Percentiles rank a stretch among this genome's conserved stretches.
phyloP scores from a whole-genome alignment of 2,113 vertebrate species.

The Oxyura jamaicensis region DNA sequence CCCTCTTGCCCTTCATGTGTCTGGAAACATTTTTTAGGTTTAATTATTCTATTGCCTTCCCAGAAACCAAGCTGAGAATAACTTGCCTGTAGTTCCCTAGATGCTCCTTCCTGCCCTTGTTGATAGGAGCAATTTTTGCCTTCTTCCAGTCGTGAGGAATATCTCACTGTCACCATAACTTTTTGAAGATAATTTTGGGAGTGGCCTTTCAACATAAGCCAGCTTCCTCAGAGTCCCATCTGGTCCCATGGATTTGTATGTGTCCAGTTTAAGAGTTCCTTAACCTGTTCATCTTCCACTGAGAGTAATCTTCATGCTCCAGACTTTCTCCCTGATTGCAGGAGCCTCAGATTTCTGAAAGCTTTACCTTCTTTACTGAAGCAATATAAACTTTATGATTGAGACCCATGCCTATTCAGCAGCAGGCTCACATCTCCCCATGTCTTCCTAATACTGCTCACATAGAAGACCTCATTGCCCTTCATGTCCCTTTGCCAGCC shows the following conservation, averaged over 20 bases:
- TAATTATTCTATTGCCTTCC: not conserved
- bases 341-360: not conserved
- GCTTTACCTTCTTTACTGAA: not conserved
- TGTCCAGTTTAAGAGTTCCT: not conserved
- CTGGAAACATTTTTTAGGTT: not conserved
- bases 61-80: not conserved
- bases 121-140: not conserved
- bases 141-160: not conserved
- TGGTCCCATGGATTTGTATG: not conserved
- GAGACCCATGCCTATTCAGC: not conserved
- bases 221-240: not conserved
- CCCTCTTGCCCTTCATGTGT: not conserved
- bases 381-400: not conserved
- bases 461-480: not conserved
- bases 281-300: not conserved
- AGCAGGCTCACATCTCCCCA: not conserved
- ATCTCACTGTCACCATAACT: not conserved
- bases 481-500: not conserved
- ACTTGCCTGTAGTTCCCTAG: not conserved
- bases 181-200: not conserved
- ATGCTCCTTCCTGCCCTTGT: not conserved
- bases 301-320: not conserved
- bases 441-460: not conserved
- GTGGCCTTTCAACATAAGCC: not conserved
- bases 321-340: not conserved